Evolutionary conservation across 2,888 invertebrate genomes (phyloP).

Genomic region (Bombylius major): DNA sequence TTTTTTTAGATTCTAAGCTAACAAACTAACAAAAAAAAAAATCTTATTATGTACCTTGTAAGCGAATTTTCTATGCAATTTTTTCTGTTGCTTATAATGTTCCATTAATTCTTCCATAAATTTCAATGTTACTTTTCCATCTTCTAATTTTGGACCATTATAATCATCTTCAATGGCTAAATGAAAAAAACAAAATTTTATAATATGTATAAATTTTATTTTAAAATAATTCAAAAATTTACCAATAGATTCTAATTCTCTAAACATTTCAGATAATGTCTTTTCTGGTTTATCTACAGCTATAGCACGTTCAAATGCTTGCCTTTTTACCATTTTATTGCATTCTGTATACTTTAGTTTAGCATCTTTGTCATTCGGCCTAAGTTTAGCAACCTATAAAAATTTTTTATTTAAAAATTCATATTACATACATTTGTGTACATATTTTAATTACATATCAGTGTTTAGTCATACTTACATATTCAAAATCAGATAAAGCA

Average conservation of each 20-base stretch:
- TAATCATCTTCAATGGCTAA: slow-evolving; percentile 91
- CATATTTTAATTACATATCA: slow-evolving; percentile 1
- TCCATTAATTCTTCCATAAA: slow-evolving; percentile 86
- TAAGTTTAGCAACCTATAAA: slow-evolving; percentile 70
- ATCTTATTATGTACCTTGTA: slow-evolving; percentile 57
- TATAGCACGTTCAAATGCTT: slow-evolving; percentile 95
- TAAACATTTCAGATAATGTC: slow-evolving; percentile 67
- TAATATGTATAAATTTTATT: background rate
- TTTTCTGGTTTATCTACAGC: slow-evolving; percentile 81
- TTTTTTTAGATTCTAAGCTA: background rate
- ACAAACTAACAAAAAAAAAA: background rate
- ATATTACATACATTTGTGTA: background rate
- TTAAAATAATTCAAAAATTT: slow-evolving; percentile 20
- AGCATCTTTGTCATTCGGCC: slow-evolving; percentile 91
- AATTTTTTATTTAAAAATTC: too few relatives aligned
- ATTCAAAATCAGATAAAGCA: slow-evolving; percentile 93
- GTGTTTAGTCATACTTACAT: slow-evolving; percentile 47
- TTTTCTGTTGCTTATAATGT: slow-evolving; percentile 80
- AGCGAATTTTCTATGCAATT: slow-evolving; percentile 91
- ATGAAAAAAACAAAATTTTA: slow-evolving; percentile 15
- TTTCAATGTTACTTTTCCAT: slow-evolving; percentile 74
- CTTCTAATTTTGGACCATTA: slow-evolving; percentile 74
- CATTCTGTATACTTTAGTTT: slow-evolving; percentile 86
- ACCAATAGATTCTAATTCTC: slow-evolving; percentile 87
- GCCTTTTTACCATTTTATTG: slow-evolving; percentile 86